Evolutionary conservation across 37 sponge, comb jelly and placozoan species (phyloP).

Genomic region (Spongilla lacustris): DNA sequence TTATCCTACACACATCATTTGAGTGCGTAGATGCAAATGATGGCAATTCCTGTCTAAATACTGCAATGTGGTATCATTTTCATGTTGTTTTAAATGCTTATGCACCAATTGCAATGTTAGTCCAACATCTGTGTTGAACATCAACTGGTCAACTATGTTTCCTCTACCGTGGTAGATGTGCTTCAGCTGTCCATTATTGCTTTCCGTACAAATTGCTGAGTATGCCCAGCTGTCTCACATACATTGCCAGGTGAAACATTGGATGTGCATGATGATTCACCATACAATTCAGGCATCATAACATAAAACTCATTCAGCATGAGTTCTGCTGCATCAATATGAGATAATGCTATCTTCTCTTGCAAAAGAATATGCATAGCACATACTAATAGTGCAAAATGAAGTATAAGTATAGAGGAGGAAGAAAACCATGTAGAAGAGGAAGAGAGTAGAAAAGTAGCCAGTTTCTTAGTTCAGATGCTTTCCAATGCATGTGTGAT

Average conservation of each 20-base stretch:
- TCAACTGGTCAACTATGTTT: constrained; percentile 31
- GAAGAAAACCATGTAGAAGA: not conserved
- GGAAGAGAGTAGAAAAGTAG: no score
- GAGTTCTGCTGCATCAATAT: constrained; percentile 39
- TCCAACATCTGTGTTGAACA: constrained; percentile 21
- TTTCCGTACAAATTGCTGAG: constrained; percentile 46
- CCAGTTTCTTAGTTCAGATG: no score
- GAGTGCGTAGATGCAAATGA: not conserved
- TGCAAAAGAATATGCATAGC: constrained; percentile 38
- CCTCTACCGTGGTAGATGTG: constrained; percentile 15
- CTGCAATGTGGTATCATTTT: not conserved
- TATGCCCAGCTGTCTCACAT: constrained; percentile 53
- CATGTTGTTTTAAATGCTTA: not conserved
- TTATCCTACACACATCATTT: not conserved
- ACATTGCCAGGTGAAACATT: constrained; percentile 36
- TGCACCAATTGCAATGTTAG: constrained; percentile 17
- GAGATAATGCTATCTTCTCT: not conserved
- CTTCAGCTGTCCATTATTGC: constrained; percentile 22
- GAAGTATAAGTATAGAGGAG: constrained; percentile 32
- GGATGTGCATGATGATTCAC: constrained; percentile 16
- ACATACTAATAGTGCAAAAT: constrained; percentile 45
- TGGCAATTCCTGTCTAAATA: constrained; percentile 1
- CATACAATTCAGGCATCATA: constrained; percentile 43
- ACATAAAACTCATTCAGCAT: constrained; percentile 35
- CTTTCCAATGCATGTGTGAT: not conserved